Evolutionary conservation across 2,888 invertebrate genomes (phyloP), one percentile per base, ranked within the genome.

Genomic region (Pachliopta kotzebuea): DNA sequence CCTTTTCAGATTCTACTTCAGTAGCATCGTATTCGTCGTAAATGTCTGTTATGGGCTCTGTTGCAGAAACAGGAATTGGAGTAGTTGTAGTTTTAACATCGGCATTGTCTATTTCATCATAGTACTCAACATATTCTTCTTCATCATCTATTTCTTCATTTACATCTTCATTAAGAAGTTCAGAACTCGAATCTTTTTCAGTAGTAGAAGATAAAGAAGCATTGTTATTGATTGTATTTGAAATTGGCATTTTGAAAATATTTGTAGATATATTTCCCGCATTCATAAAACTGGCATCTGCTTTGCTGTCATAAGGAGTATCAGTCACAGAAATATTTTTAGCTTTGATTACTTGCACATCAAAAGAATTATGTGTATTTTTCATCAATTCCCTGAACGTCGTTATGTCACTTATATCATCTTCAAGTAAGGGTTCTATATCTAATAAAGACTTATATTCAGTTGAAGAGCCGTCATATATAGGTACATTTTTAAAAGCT

Each of bases 381-480:
- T 90, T 92, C 86, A 91, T 87, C 49, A 91, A 73, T 72, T 92
- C 91, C 70, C 89, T 88, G 68, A 90, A 92, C 37, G 90, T 84
- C 71, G 83, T 86, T 56, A 88, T 77, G 67, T 92, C 92, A 71
- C 92, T 91, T 63, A 93, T 92, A 56, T 93, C 92, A 73, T 93
- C 94, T 81, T 93, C 93, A 37, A 93, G 84, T 63, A 93, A 78
- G 11, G 93, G 92, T 74, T 93, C 93, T 71, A 93, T 83, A 74
- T 93, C 93, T 71, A 93, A 78, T 54, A 92, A 76, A n/a, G 86
- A 84, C 74, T 90, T 92, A 68, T 88, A 89, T 80, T 92, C 92
- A 11, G 90, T 91, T 21, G 90, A 87, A 70, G 87, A 77, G 72
- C 78, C 80, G 53, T 78, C 79, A 73, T 84, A 78, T 50, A 72